Evolutionary conservation across 2,888 invertebrate species (phyloP).

Genomic region (Brenthis hecate): DNA sequence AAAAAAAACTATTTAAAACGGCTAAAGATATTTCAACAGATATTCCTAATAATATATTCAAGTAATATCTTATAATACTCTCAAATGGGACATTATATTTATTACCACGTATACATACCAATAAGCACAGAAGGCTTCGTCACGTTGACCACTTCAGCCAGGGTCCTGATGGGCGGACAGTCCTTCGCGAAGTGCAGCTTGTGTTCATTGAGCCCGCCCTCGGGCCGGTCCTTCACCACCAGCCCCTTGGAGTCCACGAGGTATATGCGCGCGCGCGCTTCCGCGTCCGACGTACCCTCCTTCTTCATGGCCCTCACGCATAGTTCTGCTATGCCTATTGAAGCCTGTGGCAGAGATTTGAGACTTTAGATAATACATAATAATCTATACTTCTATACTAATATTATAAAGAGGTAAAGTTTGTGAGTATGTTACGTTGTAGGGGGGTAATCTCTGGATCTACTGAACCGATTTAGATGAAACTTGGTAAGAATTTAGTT

Average conservation of each 20-base stretch:
- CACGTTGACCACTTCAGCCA: slow-evolving; percentile 90
- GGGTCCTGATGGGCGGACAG: slow-evolving; percentile 87
- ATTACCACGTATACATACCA: slow-evolving; percentile 74
- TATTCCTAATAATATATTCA: too few species aligned
- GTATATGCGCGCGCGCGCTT: slow-evolving; percentile 93
- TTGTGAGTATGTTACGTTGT: too few species aligned
- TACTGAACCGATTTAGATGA: too few species aligned
- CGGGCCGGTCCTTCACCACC: slow-evolving; percentile 92
- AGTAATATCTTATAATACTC: too few species aligned
- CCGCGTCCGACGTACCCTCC: slow-evolving; percentile 89
- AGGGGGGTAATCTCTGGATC: too few species aligned
- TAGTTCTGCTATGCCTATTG: slow-evolving; percentile 95
- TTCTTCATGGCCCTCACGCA: slow-evolving; percentile 95
- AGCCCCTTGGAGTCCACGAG: slow-evolving; percentile 98
- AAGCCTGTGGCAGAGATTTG: slow-evolving; percentile 83
- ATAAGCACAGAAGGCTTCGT: slow-evolving; percentile 95
- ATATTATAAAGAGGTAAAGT: too few species aligned
- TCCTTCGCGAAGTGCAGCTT: slow-evolving; percentile 92
- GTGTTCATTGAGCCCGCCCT: slow-evolving; percentile 90
- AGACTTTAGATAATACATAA: not conserved
- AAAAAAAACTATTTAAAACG: slow-evolving; percentile 46
- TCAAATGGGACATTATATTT: too few species aligned
- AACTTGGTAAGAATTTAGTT: not conserved
- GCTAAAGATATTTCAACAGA: not conserved
- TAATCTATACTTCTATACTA: too few species aligned